A percentile compares a stretch with the other conserved stretches of the same genome.
Evolutionary conservation across 2,113 vertebrate species (phyloP).

Genomic region (Myanophis thanlyinensis): DNA sequence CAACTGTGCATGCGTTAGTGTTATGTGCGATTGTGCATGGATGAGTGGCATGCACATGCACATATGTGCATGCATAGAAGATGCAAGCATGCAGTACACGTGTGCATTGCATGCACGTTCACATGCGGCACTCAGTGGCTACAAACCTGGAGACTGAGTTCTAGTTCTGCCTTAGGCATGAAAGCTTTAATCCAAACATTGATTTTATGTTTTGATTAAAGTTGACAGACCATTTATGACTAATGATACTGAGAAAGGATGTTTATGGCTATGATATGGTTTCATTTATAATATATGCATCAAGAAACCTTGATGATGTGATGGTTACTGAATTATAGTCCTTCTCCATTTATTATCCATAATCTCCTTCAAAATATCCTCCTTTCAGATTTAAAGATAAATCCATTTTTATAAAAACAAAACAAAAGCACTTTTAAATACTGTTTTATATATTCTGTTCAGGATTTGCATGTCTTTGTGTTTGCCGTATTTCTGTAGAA

Average conservation of each 20-base stretch:
- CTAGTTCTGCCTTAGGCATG: neutral
- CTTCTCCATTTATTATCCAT: neutral
- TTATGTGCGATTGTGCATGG: too few species aligned
- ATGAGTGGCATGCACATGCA: too few species aligned
- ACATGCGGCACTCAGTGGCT: too few species aligned
- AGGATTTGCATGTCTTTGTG: neutral
- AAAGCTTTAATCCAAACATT: neutral
- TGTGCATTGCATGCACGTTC: too few species aligned
- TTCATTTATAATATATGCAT: too few species aligned
- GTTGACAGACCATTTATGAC: neutral
- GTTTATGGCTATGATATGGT: neutral
- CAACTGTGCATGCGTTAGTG: too few species aligned
- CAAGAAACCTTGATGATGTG: neutral
- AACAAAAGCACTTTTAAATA: neutral
- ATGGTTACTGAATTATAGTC: neutral
- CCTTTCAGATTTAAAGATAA: neutral
- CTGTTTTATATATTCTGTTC: neutral
- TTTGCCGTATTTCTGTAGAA: neutral
- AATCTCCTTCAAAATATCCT: neutral
- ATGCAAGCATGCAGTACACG: too few species aligned
- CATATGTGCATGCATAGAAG: too few species aligned
- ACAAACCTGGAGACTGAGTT: neutral
- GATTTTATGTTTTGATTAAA: constrained; percentile 11
- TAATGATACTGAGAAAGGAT: neutral
- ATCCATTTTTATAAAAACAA: fast-evolving